These are phyloP conservation scores for Paramormyrops kingsleyae DNA, from an alignment of 2,113 vertebrate species.

Conservation along the genomic window DNA sequence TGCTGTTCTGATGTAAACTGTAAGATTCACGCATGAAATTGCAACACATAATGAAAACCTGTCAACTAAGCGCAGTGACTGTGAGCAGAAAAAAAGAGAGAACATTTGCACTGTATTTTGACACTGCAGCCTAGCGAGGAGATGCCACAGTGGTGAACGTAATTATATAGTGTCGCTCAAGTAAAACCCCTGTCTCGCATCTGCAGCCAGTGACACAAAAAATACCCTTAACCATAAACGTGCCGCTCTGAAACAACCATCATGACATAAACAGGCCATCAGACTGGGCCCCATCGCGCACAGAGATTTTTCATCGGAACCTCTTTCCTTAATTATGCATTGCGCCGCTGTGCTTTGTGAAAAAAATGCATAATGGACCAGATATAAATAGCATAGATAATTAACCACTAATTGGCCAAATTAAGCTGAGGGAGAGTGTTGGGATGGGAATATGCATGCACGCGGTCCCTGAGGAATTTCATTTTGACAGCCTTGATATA, in stretches of 20 bases:
- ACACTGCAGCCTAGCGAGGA: not conserved
- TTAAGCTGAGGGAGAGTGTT: not conserved
- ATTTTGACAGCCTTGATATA: not conserved
- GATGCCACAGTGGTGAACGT: not conserved
- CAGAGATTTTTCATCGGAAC: not conserved
- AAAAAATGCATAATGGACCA: not conserved
- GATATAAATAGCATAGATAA: slow-evolving; percentile 3
- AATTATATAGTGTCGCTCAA: not conserved
- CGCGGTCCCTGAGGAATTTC: not conserved
- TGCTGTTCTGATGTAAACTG: not conserved
- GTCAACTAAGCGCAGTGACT: not conserved
- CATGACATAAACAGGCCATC: not conserved
- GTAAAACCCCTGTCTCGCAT: not conserved
- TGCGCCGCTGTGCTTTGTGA: not conserved
- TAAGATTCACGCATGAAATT: not conserved
- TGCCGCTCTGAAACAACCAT: not conserved
- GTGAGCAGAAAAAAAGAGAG: not conserved
- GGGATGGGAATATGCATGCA: not conserved
- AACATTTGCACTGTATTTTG: not conserved
- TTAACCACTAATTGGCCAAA: slow-evolving; percentile 1
- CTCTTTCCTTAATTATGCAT: not conserved
- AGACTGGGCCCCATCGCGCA: not conserved
- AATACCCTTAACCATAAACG: not conserved
- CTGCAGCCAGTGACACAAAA: not conserved
- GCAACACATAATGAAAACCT: not conserved